Evolutionary conservation across 2,888 invertebrate species (phyloP).

Genomic region (Nycteola revayana): DNA sequence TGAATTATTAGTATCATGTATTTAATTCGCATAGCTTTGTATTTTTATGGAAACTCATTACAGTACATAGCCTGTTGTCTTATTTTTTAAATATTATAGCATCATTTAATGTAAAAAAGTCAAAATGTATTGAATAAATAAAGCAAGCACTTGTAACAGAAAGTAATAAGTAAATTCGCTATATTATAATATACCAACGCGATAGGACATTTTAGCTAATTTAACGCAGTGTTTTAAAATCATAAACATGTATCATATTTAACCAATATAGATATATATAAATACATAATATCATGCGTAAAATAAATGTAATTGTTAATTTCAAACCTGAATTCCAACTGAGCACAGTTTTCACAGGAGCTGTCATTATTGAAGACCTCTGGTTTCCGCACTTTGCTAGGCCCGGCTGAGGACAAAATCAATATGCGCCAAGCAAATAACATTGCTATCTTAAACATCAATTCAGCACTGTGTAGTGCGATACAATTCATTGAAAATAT

Average conservation of each 20-base stretch:
- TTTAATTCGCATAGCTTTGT: too few species aligned
- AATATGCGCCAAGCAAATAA: slow-evolving; percentile 68
- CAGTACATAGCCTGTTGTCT: too few species aligned
- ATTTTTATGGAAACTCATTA: too few species aligned
- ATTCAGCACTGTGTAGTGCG: too few species aligned
- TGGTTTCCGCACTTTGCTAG: slow-evolving; percentile 56
- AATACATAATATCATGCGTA: slow-evolving; percentile 49
- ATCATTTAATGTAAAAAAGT: too few species aligned
- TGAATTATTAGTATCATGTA: too few species aligned
- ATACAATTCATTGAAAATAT: too few species aligned
- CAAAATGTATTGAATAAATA: too few species aligned
- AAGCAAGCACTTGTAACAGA: not conserved
- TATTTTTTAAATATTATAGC: too few species aligned
- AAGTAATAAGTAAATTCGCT: not conserved
- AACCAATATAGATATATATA: too few species aligned
- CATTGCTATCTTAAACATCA: slow-evolving; percentile 44
- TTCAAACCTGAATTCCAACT: slow-evolving; percentile 64
- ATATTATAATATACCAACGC: not conserved
- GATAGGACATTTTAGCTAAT: slow-evolving; percentile 6
- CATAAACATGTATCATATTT: slow-evolving; percentile 17
- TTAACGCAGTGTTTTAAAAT: slow-evolving; percentile 17
- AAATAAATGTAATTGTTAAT: slow-evolving; percentile 45
- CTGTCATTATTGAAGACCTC: slow-evolving; percentile 43
- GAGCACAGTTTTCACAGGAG: slow-evolving; percentile 56
- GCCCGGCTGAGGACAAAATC: slow-evolving; percentile 72